phyloP scores from a whole-genome alignment of 2,797 vertebrate species.

The Tragopan temminckii region DNA sequence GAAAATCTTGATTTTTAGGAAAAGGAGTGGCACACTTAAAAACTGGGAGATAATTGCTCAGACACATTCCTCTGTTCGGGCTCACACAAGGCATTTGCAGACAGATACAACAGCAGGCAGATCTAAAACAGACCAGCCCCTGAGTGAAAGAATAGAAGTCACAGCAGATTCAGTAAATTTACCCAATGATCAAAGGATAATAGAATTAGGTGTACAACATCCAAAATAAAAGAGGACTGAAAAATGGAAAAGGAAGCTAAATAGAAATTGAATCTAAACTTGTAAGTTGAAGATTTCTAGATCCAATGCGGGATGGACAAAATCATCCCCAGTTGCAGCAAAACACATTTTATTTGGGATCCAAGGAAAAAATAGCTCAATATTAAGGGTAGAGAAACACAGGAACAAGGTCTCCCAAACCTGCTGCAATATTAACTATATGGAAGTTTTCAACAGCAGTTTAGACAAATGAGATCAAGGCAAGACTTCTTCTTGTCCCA shows the following conservation, averaged over 20 bases:
- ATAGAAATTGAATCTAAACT: neutral
- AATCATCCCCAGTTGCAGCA: neutral
- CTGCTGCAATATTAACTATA: slow-evolving; percentile 1
- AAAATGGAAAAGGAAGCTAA: neutral
- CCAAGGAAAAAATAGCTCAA: neutral
- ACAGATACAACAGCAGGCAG: neutral
- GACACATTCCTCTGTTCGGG: slow-evolving; percentile 28
- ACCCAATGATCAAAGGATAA: neutral
- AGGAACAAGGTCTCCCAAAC: slow-evolving; percentile 1
- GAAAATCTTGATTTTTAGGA: slow-evolving; percentile 22
- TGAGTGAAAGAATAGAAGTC: neutral
- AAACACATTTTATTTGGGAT: neutral
- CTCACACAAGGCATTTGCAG: slow-evolving; percentile 28
- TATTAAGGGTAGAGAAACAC: neutral
- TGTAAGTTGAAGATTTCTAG: neutral
- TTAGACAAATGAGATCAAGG: slow-evolving; percentile 26
- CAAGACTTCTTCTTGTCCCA: neutral
- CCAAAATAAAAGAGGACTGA: neutral
- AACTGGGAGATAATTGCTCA: slow-evolving; percentile 20
- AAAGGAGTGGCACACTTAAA: neutral
- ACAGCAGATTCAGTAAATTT: slow-evolving; percentile 8
- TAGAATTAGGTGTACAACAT: neutral
- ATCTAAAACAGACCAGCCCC: slow-evolving; percentile 10
- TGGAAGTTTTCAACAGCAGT: slow-evolving; percentile 34
- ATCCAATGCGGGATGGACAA: neutral